phyloP scores from a whole-genome alignment of 2,113 vertebrate species.

The Mustela nigripes region DNA sequence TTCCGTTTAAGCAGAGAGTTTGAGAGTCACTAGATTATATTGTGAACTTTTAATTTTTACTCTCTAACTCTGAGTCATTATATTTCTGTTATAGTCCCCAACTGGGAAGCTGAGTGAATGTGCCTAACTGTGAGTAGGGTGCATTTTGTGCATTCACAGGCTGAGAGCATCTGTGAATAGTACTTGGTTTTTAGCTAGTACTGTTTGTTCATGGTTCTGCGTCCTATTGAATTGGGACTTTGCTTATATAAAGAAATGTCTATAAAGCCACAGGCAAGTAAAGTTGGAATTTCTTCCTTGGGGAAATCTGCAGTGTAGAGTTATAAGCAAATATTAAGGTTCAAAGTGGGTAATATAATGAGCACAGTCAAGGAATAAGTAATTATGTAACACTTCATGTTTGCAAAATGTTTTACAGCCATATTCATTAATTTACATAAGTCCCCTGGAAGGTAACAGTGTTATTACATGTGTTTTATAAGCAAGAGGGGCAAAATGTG shows the following conservation, averaged over 20 bases:
- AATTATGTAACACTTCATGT: conserved; percentile 77
- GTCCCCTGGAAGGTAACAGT: conserved; percentile 75
- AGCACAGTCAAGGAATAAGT: conserved; percentile 72
- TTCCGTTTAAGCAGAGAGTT: conserved; percentile 53
- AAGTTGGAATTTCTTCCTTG: conserved; percentile 75
- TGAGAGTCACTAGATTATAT: conserved; percentile 5
- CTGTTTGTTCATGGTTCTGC: conserved; percentile 62
- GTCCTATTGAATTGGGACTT: conserved; percentile 33
- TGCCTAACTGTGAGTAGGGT: not conserved
- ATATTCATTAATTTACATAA: conserved; percentile 78
- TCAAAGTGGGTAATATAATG: conserved; percentile 77
- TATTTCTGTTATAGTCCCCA: not conserved
- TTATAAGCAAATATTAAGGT: conserved; percentile 77
- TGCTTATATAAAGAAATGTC: conserved; percentile 66
- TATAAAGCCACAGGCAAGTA: conserved; percentile 66
- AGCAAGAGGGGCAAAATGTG: conserved; percentile 66
- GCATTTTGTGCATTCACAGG: not conserved
- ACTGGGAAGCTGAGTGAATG: conserved; percentile 22
- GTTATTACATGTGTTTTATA: conserved; percentile 81
- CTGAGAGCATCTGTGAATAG: conserved; percentile 8
- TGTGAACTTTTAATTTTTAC: conserved; percentile 32
- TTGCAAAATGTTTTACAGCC: conserved; percentile 79
- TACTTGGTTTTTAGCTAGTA: conserved; percentile 30
- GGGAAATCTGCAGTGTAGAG: conserved; percentile 70
- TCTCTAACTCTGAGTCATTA: conserved; percentile 8